Percentiles rank a stretch among this genome's conserved stretches.
Evolutionary conservation across 2,888 invertebrate genomes (phyloP).

Genomic region (Amaurobius ferox): DNA sequence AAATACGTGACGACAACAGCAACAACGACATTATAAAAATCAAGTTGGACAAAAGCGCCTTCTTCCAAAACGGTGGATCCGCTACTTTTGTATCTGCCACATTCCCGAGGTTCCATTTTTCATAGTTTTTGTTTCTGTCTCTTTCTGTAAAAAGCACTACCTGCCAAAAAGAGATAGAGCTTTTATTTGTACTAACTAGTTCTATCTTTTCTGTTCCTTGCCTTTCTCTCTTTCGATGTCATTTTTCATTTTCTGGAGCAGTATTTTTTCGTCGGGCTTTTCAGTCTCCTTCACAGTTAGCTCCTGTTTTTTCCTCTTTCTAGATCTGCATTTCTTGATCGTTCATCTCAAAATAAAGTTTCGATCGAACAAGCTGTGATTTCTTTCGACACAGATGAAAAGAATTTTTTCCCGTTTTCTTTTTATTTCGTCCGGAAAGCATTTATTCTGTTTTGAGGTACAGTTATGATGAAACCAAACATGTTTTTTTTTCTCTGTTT

Average conservation of each 20-base stretch:
- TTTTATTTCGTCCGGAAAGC: no score
- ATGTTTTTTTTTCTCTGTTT: neutral
- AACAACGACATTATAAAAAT: no score
- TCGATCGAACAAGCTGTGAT: slow-evolving; percentile 67
- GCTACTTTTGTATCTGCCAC: neutral
- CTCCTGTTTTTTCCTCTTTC: slow-evolving; percentile 45
- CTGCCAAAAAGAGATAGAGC: slow-evolving; percentile 16
- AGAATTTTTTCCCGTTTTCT: neutral
- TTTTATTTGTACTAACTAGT: slow-evolving; percentile 16
- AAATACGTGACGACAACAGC: no score
- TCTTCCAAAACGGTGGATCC: neutral
- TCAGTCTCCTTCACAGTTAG: slow-evolving; percentile 41
- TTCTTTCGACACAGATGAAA: slow-evolving; percentile 71
- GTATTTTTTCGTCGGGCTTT: slow-evolving; percentile 18
- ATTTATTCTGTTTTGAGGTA: neutral
- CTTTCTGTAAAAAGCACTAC: slow-evolving; percentile 1
- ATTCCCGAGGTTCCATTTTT: neutral
- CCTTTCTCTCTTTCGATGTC: slow-evolving; percentile 33
- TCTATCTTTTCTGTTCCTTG: slow-evolving; percentile 7
- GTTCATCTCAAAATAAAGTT: slow-evolving; percentile 71
- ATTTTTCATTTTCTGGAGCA: slow-evolving; percentile 58
- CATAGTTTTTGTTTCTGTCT: slow-evolving; percentile 9
- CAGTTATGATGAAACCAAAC: neutral
- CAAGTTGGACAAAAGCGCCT: neutral
- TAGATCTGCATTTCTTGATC: slow-evolving; percentile 38